phyloP scores from a whole-genome alignment of 1,140 invertebrate species.

The Camponotus floridanus region DNA sequence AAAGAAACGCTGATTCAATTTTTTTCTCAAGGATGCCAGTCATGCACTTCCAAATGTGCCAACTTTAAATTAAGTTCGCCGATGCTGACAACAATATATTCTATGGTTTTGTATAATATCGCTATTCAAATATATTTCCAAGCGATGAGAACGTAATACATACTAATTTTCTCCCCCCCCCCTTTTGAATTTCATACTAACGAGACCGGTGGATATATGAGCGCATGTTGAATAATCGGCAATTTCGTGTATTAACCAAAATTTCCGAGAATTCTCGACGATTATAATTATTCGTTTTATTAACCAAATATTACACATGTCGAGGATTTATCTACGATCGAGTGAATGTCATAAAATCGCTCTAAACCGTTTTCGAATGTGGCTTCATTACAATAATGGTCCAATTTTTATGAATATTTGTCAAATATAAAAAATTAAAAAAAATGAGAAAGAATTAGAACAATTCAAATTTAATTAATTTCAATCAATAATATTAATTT shows the following conservation, averaged over 20 bases:
- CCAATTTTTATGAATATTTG: neutral
- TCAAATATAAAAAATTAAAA: neutral
- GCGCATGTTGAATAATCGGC: constrained; percentile 7
- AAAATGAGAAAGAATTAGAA: neutral
- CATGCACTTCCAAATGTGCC: constrained; percentile 43
- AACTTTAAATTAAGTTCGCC: constrained; percentile 56
- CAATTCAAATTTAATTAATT: neutral
- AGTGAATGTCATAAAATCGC: neutral
- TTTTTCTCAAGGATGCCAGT: constrained; percentile 57
- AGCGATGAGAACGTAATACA: neutral
- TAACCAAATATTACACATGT: neutral
- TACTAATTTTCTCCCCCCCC: constrained; percentile 22
- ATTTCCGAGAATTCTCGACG: neutral
- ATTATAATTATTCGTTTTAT: constrained; percentile 7
- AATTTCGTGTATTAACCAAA: constrained; percentile 21
- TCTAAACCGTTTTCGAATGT: neutral
- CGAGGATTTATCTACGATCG: neutral
- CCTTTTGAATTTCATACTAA: neutral
- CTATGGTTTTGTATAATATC: neutral
- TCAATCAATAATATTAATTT: neutral
- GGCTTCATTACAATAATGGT: neutral
- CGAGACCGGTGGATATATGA: neutral
- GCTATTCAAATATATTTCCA: neutral
- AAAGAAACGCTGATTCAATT: constrained; percentile 52
- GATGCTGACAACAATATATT: constrained; percentile 35